Conservation (phyloP, 2,888 invertebrate genomes). For the Nephrotoma appendiculata region DNA sequence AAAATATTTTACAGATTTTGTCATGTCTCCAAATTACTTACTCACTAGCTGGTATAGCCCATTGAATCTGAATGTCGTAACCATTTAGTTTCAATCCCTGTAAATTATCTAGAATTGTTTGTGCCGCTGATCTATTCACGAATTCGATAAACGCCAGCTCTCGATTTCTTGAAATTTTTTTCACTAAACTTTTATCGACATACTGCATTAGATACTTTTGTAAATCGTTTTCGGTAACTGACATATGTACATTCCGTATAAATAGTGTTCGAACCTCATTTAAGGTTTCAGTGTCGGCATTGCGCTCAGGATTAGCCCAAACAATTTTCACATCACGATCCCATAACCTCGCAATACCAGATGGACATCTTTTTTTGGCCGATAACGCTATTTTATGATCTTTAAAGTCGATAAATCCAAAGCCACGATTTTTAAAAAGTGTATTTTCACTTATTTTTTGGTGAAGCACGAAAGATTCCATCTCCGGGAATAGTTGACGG, state of each 20-base stretch:
- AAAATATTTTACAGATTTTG: no score
- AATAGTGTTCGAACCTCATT: constrained; percentile 21
- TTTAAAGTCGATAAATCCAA: constrained; percentile 21
- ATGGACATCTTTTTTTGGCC: constrained; percentile 20
- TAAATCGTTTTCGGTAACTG: constrained; percentile 19
- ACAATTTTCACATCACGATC: constrained; percentile 22
- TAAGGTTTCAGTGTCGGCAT: constrained; percentile 11
- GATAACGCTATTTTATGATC: constrained; percentile 20
- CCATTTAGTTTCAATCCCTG: constrained; percentile 16
- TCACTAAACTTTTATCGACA: constrained; percentile 17
- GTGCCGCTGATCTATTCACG: constrained; percentile 18
- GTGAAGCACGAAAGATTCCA: constrained; percentile 16
- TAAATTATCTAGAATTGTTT: constrained; percentile 15
- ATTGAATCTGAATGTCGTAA: constrained; percentile 18
- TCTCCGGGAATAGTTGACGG: constrained; percentile 17
- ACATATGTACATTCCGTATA: constrained; percentile 21
- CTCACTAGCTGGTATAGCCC: constrained; percentile 21
- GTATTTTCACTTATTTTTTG: constrained; percentile 9
- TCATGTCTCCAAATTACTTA: constrained; percentile 12
- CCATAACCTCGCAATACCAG: constrained; percentile 20
- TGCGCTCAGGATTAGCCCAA: constrained; percentile 21
- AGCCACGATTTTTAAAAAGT: constrained; percentile 17
- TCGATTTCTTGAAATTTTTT: constrained; percentile 20
- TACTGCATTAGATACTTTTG: constrained; percentile 16
- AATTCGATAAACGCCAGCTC: constrained; percentile 23